Conservation (phyloP, 2,797 vertebrate species). For the Rhinoraja longicauda region DNA sequence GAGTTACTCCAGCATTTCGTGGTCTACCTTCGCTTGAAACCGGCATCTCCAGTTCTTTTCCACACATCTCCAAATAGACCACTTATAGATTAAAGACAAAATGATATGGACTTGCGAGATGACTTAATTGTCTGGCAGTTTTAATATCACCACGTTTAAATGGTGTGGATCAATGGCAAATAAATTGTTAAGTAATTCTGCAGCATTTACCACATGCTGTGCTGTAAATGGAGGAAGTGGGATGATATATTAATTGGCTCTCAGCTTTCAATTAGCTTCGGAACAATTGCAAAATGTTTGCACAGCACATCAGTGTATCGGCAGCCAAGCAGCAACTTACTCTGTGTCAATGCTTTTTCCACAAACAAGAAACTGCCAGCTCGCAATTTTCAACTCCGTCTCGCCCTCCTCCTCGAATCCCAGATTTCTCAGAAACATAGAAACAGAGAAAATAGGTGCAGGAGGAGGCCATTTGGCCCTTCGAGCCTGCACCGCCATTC, state of each 20-base stretch:
- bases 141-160: slow-evolving; percentile 27
- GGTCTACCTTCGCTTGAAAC: too few relatives aligned
- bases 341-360: not conserved
- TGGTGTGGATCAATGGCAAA: slow-evolving; percentile 26
- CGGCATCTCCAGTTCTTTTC: too few relatives aligned
- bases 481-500: too few relatives aligned
- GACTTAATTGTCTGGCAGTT: slow-evolving; percentile 12
- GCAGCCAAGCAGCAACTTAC: not conserved
- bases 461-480: too few relatives aligned
- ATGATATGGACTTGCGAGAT: not conserved
- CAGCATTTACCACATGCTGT: slow-evolving; percentile 9
- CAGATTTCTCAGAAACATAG: too few relatives aligned
- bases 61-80: too few relatives aligned
- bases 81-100: not conserved
- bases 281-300: not conserved
- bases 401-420: too few relatives aligned
- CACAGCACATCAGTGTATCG: not conserved
- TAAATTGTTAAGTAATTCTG: slow-evolving; percentile 22
- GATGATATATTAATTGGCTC: slow-evolving; percentile 32
- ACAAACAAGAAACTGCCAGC: too few relatives aligned
- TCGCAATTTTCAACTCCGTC: too few relatives aligned
- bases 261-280: slow-evolving; percentile 34
- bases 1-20: too few relatives aligned
- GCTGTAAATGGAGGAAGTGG: not conserved
- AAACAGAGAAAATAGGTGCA: too few relatives aligned